These are phyloP conservation scores for Pheosia tremula DNA, from an alignment of 2,888 invertebrate genomes.

Conservation along the genomic window DNA sequence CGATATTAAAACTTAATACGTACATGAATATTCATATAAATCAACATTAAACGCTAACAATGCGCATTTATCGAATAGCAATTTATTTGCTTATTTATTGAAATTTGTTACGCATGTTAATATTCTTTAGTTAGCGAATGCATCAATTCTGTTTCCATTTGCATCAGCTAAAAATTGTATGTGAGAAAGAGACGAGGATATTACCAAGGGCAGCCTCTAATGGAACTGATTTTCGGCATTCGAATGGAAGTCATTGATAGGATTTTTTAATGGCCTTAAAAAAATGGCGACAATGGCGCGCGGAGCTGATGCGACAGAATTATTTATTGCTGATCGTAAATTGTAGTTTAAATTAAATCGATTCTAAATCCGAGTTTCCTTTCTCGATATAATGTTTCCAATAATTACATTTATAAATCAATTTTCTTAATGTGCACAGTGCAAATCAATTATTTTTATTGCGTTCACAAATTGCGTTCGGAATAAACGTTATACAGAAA, in stretches of 20 bases:
- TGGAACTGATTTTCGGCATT: conserved; percentile 70
- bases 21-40: conserved; percentile 84
- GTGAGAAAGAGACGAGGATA: conserved; percentile 60
- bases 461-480: conserved; percentile 8
- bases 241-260: conserved; percentile 76
- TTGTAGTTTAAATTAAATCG: conserved; percentile 78
- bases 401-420: conserved; percentile 75
- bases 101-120: conserved; percentile 79
- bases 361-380: conserved; percentile 68
- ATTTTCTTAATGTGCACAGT: conserved; percentile 47
- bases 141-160: conserved; percentile 57
- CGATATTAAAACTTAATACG: conserved; percentile 62
- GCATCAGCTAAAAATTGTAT: conserved; percentile 34
- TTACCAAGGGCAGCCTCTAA: conserved; percentile 49
- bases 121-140: conserved; percentile 60
- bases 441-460: conserved; percentile 39
- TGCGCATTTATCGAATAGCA: conserved; percentile 76
- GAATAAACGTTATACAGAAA: conserved; percentile 7
- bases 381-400: conserved; percentile 63
- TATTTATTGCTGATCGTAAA: conserved; percentile 81
- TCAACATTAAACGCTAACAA: conserved; percentile 77
- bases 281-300: conserved; percentile 77
- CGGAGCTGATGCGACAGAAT: conserved; percentile 66
- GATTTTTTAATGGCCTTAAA: conserved; percentile 80
- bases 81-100: conserved; percentile 83